Evolutionary conservation across 2,113 vertebrate genomes (phyloP).

Genomic region (Onychostruthus taczanowskii): DNA sequence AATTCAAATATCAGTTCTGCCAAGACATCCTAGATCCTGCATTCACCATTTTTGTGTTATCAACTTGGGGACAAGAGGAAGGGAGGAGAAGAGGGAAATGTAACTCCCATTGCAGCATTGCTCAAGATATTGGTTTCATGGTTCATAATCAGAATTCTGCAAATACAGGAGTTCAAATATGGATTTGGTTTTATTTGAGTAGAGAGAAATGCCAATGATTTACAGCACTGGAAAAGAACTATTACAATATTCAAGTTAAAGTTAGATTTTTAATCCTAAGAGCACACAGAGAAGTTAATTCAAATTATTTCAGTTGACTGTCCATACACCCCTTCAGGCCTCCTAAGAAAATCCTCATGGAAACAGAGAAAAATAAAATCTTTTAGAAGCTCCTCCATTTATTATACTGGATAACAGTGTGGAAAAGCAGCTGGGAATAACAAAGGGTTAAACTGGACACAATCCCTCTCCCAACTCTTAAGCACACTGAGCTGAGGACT

Average conservation of each 20-base stretch:
- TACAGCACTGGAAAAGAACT: not conserved
- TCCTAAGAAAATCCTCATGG: not conserved
- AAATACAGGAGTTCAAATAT: not conserved
- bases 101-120: not conserved
- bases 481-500: conserved; percentile 50
- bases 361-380: not conserved
- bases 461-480: conserved; percentile 34
- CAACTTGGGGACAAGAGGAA: not conserved
- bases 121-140: not conserved
- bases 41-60: not conserved
- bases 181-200: not conserved
- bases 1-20: not conserved
- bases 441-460: conserved; percentile 26
- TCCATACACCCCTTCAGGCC: not conserved
- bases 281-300: not conserved
- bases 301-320: not conserved
- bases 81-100: not conserved
- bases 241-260: not conserved
- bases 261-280: not conserved
- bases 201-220: not conserved
- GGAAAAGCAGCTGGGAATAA: not conserved
- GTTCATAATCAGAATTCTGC: not conserved
- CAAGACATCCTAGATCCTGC: not conserved
- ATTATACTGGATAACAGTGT: not conserved
- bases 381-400: not conserved